Conservation (phyloP, 2,888 invertebrate genomes). For the Erynnis tages region DNA sequence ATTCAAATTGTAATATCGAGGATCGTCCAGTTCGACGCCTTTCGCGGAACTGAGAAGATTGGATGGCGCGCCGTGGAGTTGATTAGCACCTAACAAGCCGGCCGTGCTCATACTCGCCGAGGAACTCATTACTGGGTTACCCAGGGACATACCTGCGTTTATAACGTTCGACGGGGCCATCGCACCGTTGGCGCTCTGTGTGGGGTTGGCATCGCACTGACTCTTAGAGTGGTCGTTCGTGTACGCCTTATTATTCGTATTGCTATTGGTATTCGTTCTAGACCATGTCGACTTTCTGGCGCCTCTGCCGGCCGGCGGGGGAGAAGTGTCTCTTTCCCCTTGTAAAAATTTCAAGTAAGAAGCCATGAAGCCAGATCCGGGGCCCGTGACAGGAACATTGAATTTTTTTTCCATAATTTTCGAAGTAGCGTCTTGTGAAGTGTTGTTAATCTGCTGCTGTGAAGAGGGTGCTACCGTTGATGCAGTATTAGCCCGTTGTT, state of each 20-base stretch:
- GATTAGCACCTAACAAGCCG: slow-evolving; percentile 72
- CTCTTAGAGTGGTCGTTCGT: slow-evolving; percentile 64
- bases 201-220: slow-evolving; percentile 60
- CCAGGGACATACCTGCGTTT: slow-evolving; percentile 63
- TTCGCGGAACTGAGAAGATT: slow-evolving; percentile 61
- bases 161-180: slow-evolving; percentile 61
- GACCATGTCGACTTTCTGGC: slow-evolving; percentile 86
- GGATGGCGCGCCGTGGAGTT: slow-evolving; percentile 63
- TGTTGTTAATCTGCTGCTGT: slow-evolving; percentile 74
- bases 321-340: slow-evolving; percentile 91
- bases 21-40: slow-evolving; percentile 84
- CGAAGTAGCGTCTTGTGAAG: slow-evolving; percentile 71
- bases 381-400: slow-evolving; percentile 80
- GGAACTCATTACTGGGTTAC: slow-evolving; percentile 62
- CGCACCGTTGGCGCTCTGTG: slow-evolving; percentile 70
- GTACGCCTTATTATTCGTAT: slow-evolving; percentile 64
- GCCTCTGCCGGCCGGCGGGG: slow-evolving; percentile 86
- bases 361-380: slow-evolving; percentile 91
- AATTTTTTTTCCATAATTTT: slow-evolving; percentile 83
- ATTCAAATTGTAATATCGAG: slow-evolving; percentile 86
- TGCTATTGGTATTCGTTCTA: slow-evolving; percentile 69
- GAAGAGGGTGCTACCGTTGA: slow-evolving; percentile 78
- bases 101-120: slow-evolving; percentile 58
- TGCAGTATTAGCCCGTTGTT: slow-evolving; percentile 78
- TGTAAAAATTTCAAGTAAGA: slow-evolving; percentile 92